These are phyloP conservation scores for Otis tarda DNA, from an alignment of 2,113 vertebrate genomes.

Conservation along the genomic window DNA sequence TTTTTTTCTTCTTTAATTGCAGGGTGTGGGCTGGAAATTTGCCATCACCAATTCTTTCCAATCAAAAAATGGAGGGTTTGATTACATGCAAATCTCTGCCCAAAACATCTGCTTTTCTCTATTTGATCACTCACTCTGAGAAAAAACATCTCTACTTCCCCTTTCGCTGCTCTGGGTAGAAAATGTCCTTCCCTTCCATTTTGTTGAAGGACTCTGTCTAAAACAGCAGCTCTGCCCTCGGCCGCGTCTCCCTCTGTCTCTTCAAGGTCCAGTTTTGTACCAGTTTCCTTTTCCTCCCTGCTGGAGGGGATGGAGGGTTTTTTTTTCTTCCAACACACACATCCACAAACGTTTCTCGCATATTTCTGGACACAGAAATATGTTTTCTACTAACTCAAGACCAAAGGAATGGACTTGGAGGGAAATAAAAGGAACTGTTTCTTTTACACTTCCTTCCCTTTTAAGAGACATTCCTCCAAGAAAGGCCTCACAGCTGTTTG, in stretches of 20 bases:
- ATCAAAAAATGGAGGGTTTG: neutral
- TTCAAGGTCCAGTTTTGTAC: neutral
- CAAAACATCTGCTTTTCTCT: neutral
- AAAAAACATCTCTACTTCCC: neutral
- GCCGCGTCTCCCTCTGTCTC: neutral
- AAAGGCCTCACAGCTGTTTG: accelerated
- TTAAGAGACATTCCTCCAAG: neutral
- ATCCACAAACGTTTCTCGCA: neutral
- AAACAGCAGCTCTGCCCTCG: neutral
- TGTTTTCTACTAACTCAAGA: neutral
- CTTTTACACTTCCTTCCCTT: neutral
- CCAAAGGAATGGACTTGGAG: neutral
- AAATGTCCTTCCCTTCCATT: neutral
- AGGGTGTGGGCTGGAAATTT: neutral
- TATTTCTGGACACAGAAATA: neutral
- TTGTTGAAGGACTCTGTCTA: neutral
- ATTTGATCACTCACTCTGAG: neutral
- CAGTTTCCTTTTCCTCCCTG: neutral
- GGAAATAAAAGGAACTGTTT: neutral
- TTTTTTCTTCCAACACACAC: neutral
- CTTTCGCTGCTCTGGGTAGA: neutral
- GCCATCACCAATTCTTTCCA: neutral
- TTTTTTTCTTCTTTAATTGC: neutral
- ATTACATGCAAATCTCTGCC: neutral
- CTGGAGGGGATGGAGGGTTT: neutral